phyloP scores from a whole-genome alignment of 1,140 invertebrate species.

The Acyrthosiphon pisum region DNA sequence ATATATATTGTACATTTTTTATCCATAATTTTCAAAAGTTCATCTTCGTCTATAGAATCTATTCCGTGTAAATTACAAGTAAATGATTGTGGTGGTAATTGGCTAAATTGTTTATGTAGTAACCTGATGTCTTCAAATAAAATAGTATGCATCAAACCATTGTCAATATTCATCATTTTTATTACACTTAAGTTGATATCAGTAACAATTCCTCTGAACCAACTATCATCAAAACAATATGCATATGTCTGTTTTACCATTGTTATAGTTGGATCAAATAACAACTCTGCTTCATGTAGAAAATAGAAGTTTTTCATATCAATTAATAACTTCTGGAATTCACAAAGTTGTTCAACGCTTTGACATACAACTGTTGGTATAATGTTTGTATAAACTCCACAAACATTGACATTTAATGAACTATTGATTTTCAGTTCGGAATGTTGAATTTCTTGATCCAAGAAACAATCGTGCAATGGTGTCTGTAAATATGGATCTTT shows the following conservation, averaged over 20 bases:
- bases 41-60: background rate
- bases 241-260: conserved; percentile 34
- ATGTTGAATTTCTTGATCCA: conserved; percentile 16
- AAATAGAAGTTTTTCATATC: conserved; percentile 49
- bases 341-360: background rate
- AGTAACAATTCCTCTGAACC: conserved; percentile 33
- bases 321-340: background rate
- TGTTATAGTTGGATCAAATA: background rate
- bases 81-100: conserved; percentile 41
- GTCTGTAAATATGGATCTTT: conserved; percentile 14
- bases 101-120: conserved; percentile 5
- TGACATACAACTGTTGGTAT: conserved; percentile 27
- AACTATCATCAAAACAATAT: conserved; percentile 35
- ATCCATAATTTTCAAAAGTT: background rate
- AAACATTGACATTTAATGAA: conserved; percentile 16
- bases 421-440: background rate
- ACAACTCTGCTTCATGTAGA: background rate
- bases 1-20: conserved; percentile 14
- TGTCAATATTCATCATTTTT: conserved; percentile 28
- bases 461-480: conserved; percentile 41
- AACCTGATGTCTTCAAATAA: background rate
- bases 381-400: background rate
- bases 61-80: conserved; percentile 43
- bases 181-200: background rate
- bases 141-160: background rate